Conservation (phyloP, 2,113 vertebrate species). For the Psephotus haematonotus region DNA sequence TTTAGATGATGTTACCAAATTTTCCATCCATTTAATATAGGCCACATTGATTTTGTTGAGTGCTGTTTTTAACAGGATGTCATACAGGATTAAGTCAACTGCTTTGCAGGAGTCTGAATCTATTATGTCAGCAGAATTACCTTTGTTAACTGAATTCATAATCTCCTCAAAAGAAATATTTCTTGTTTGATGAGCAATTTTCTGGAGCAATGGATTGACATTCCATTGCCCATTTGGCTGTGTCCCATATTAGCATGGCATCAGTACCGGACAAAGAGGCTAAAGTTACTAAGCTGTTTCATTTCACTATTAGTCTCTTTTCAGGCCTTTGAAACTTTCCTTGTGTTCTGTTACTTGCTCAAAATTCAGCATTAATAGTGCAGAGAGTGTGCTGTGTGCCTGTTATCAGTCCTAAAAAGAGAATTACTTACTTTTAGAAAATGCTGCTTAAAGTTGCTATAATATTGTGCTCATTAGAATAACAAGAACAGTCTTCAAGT, state of each 20-base stretch:
- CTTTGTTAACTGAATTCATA: not conserved
- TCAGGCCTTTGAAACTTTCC: not conserved
- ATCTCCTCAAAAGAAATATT: not conserved
- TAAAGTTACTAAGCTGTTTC: not conserved
- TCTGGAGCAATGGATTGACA: not conserved
- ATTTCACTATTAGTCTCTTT: not conserved
- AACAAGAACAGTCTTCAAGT: not conserved
- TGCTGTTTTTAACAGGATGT: slow-evolving; percentile 29
- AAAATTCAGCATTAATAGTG: not conserved
- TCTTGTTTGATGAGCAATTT: not conserved
- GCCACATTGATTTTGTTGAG: not conserved
- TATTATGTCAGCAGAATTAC: slow-evolving; percentile 36
- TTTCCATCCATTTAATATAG: not conserved
- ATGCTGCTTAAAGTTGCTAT: not conserved
- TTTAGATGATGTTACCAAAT: not conserved
- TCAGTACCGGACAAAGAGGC: not conserved
- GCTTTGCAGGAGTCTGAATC: not conserved
- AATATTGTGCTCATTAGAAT: not conserved
- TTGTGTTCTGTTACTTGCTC: not conserved
- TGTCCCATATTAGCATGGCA: not conserved
- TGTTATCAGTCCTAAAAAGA: not conserved
- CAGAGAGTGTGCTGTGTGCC: not conserved
- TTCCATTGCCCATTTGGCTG: not conserved
- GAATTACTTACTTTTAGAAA: not conserved
- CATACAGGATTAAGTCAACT: slow-evolving; percentile 15